Evolutionary conservation across 1,140 invertebrate species (phyloP).

Genomic region (Contarinia nasturtii): DNA sequence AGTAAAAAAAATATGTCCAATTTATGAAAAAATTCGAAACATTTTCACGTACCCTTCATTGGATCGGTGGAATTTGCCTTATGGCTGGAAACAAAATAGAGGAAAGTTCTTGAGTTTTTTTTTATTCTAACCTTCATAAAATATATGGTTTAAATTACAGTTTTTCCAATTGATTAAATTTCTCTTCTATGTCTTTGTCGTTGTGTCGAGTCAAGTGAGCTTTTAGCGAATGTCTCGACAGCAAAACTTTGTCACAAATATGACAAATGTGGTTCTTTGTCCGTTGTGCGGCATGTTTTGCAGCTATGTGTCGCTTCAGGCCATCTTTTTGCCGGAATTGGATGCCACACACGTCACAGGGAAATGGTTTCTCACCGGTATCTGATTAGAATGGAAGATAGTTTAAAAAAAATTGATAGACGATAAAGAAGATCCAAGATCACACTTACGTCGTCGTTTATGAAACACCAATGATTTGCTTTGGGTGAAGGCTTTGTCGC

Average conservation of each 20-base stretch:
- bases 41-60: too few relatives aligned
- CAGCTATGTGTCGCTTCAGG: conserved; percentile 2
- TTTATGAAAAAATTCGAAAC: too few relatives aligned
- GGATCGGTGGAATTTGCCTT: too few relatives aligned
- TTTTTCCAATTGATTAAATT: conserved; percentile 2
- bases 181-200: conserved; percentile 11
- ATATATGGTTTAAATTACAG: too few relatives aligned
- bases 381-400: conserved; percentile 9
- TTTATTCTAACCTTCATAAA: too few relatives aligned
- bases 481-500: conserved; percentile 17
- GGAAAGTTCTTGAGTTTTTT: too few relatives aligned
- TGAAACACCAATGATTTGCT: conserved; percentile 9
- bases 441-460: conserved; percentile 7
- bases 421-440: neutral
- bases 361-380: conserved; percentile 28
- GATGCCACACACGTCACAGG: conserved; percentile 21
- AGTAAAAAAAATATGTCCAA: too few relatives aligned
- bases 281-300: neutral
- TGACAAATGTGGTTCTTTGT: neutral
- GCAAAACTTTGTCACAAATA: neutral
- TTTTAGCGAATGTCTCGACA: neutral
- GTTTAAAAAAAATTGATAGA: neutral
- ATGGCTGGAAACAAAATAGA: too few relatives aligned
- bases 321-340: conserved; percentile 9
- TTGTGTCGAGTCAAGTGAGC: conserved; percentile 15